Evolutionary conservation across 2,113 vertebrate species (phyloP).

Genomic region (Ginglymostoma cirratum): DNA sequence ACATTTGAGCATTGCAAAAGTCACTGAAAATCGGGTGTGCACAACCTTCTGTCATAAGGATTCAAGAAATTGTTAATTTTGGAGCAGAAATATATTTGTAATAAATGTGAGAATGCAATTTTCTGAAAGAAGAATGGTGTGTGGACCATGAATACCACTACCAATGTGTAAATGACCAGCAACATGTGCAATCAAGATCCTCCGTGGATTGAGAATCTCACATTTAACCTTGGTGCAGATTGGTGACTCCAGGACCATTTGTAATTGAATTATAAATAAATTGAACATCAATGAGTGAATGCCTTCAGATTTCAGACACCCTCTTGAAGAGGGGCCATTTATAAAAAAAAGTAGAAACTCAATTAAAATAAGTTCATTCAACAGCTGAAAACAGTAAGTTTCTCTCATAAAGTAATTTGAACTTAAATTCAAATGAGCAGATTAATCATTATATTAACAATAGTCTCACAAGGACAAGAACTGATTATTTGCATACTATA

Average conservation of each 20-base stretch:
- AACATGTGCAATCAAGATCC: background rate
- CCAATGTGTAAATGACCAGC: background rate
- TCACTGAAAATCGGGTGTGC: too few relatives aligned
- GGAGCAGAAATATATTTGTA: background rate
- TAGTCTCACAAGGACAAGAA: background rate
- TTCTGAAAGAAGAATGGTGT: background rate
- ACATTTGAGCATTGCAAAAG: too few relatives aligned
- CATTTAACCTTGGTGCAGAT: background rate
- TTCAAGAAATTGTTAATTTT: too few relatives aligned
- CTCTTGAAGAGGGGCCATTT: background rate
- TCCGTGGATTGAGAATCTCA: background rate
- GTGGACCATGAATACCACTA: too few relatives aligned
- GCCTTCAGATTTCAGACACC: background rate
- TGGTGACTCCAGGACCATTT: background rate
- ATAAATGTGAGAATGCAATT: background rate
- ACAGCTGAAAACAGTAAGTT: background rate
- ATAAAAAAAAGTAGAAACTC: slow-evolving; percentile 14
- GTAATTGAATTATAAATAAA: background rate
- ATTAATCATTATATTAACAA: background rate
- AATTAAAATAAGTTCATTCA: background rate
- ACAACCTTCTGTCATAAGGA: too few relatives aligned
- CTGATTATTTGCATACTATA: background rate
- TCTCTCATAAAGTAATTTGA: background rate
- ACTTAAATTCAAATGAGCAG: background rate
- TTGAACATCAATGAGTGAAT: background rate